A percentile compares a stretch with the other conserved stretches of the same genome.
These are phyloP conservation scores for Agriopis aurantiaria DNA, from an alignment of 2,888 invertebrate species.

Conservation along the genomic window DNA sequence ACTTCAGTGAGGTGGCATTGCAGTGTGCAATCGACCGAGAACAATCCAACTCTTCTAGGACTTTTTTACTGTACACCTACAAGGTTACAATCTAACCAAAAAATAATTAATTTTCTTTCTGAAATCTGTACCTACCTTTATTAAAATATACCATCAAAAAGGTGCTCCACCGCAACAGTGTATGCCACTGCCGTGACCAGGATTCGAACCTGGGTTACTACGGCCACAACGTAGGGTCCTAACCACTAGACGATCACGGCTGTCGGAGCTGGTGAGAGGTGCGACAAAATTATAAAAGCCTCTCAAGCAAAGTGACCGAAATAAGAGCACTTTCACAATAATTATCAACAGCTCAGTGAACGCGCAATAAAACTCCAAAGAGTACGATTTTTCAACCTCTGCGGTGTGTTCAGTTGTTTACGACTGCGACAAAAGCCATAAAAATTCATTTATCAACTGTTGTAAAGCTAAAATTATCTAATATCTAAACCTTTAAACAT, in stretches of 20 bases:
- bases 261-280: constrained; percentile 65
- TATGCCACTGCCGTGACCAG: constrained; percentile 87
- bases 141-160: background rate
- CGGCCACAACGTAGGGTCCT: constrained; percentile 91
- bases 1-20: too few species aligned
- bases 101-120: too few species aligned
- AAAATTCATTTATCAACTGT: background rate
- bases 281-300: constrained; percentile 15
- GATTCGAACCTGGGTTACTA: constrained; percentile 93
- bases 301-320: constrained; percentile 10
- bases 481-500: too few species aligned
- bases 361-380: constrained; percentile 1
- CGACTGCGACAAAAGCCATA: background rate
- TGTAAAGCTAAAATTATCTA: too few species aligned
- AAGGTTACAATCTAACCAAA: too few species aligned
- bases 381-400: constrained; percentile 10
- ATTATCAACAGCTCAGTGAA: constrained; percentile 16
- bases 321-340: constrained; percentile 32
- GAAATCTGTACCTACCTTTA: too few species aligned
- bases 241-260: constrained; percentile 92
- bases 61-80: too few species aligned
- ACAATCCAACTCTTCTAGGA: too few species aligned
- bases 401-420: background rate
- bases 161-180: constrained; percentile 15
- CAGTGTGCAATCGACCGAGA: too few species aligned